These are phyloP conservation scores for Tribolium freemani DNA, from an alignment of 2,888 invertebrate species.

Conservation along the genomic window DNA sequence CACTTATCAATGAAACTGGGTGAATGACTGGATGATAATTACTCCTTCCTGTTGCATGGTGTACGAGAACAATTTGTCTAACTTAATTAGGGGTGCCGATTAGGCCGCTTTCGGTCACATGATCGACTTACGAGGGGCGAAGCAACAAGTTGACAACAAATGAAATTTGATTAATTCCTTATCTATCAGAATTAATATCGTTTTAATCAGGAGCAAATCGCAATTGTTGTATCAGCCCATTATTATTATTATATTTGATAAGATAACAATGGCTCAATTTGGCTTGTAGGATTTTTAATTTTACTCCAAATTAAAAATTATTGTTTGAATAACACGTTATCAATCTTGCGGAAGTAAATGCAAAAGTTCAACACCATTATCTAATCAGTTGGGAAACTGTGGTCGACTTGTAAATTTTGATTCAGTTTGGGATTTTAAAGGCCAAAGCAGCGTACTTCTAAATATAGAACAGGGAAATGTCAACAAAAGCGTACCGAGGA, in stretches of 20 bases:
- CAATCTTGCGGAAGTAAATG: conserved; percentile 22
- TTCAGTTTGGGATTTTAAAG: conserved; percentile 32
- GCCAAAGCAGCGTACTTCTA: conserved; percentile 33
- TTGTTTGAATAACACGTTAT: neutral
- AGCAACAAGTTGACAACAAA: conserved; percentile 28
- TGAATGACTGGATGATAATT: conserved; percentile 3
- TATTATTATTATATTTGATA: conserved; percentile 15
- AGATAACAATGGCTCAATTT: conserved; percentile 9
- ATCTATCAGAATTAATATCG: conserved; percentile 8
- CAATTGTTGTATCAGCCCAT: conserved; percentile 12
- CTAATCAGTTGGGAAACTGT: conserved; percentile 29
- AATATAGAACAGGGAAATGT: conserved; percentile 41
- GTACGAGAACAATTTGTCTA: neutral
- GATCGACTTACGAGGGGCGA: conserved; percentile 4
- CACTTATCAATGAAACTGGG: conserved; percentile 2
- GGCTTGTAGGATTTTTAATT: neutral
- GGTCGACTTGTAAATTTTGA: conserved; percentile 16
- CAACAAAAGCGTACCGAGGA: conserved; percentile 22
- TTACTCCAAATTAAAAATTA: neutral
- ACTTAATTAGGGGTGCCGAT: neutral
- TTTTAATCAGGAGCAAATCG: conserved; percentile 17
- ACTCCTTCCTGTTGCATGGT: conserved; percentile 2
- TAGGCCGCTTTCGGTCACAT: conserved; percentile 14
- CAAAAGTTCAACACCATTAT: conserved; percentile 22
- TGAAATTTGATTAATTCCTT: conserved; percentile 12